A percentile compares a stretch with the other conserved stretches of the same genome.
These are phyloP conservation scores for Cichlasoma orientale DNA, from an alignment of 2,797 vertebrate species.

Conservation along the genomic window DNA sequence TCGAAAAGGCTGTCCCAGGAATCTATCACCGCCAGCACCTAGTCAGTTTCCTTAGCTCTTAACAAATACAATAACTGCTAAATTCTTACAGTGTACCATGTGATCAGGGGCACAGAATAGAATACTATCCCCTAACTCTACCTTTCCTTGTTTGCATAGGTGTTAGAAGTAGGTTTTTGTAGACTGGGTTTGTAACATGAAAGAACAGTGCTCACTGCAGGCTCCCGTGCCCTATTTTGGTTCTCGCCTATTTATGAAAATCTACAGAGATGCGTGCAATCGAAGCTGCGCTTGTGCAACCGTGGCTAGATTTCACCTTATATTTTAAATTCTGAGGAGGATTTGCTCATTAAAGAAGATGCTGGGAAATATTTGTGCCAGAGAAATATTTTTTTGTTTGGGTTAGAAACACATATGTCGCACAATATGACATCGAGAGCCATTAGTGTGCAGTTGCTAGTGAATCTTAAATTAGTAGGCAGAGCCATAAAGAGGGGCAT, in stretches of 20 bases:
- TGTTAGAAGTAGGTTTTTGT: slow-evolving; percentile 35
- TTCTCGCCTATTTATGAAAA: slow-evolving; percentile 56
- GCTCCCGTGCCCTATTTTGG: slow-evolving; percentile 54
- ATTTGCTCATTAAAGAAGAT: slow-evolving; percentile 14
- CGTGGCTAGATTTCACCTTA: slow-evolving; percentile 19
- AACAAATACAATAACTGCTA: background rate
- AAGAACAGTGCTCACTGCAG: slow-evolving; percentile 59
- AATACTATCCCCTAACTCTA: slow-evolving; percentile 20
- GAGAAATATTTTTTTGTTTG: background rate
- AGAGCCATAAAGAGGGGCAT: background rate
- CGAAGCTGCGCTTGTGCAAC: slow-evolving; percentile 28
- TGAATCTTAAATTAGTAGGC: background rate
- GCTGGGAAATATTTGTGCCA: background rate
- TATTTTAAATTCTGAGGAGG: slow-evolving; percentile 12
- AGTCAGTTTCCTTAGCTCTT: background rate
- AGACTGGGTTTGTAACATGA: slow-evolving; percentile 30
- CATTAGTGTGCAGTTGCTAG: background rate
- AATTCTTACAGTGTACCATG: background rate
- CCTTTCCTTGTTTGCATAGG: slow-evolving; percentile 1
- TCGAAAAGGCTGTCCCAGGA: background rate
- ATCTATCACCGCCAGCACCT: background rate
- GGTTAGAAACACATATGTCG: background rate
- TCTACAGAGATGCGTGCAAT: slow-evolving; percentile 25
- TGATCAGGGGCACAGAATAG: slow-evolving; percentile 32
- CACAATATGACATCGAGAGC: background rate